phyloP scores from a whole-genome alignment of 37 sponge, comb jelly and placozoan species.

The Axinella damicornis region DNA sequence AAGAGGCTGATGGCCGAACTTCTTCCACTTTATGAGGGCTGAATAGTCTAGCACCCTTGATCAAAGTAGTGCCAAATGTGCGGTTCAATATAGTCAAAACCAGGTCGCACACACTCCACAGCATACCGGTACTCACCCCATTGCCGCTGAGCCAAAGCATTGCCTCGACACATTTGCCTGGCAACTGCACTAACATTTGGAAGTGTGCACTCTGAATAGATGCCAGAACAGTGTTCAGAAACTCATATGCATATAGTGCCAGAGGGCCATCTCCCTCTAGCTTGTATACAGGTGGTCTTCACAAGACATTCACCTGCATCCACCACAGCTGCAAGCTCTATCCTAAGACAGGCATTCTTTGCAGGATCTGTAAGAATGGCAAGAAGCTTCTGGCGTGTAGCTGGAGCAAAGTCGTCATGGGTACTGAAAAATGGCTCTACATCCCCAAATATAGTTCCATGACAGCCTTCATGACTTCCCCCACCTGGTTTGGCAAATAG shows the following conservation, averaged over 20 bases:
- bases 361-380: conserved; percentile 15
- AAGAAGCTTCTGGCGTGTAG: conserved; percentile 26
- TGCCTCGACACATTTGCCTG: neutral
- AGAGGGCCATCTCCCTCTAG: conserved; percentile 42
- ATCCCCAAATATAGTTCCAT: conserved; percentile 45
- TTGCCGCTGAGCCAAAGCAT: neutral
- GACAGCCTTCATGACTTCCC: conserved; percentile 41
- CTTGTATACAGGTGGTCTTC: conserved; percentile 28
- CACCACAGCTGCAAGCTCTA: conserved; percentile 39
- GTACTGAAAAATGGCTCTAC: conserved; percentile 26
- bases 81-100: conserved; percentile 33
- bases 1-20: conserved; percentile 2
- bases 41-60: conserved; percentile 40
- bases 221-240: neutral
- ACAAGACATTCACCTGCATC: conserved; percentile 54
- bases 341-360: neutral
- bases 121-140: conserved; percentile 26
- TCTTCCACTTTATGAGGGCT: conserved; percentile 19
- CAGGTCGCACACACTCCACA: neutral
- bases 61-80: neutral
- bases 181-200: conserved; percentile 12
- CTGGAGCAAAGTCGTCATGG: conserved; percentile 21
- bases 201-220: conserved; percentile 7
- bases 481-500: conserved; percentile 47
- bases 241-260: conserved; percentile 11